Evolutionary conservation across 1,140 invertebrate species (phyloP).

Genomic region (Brachionus sp.): DNA sequence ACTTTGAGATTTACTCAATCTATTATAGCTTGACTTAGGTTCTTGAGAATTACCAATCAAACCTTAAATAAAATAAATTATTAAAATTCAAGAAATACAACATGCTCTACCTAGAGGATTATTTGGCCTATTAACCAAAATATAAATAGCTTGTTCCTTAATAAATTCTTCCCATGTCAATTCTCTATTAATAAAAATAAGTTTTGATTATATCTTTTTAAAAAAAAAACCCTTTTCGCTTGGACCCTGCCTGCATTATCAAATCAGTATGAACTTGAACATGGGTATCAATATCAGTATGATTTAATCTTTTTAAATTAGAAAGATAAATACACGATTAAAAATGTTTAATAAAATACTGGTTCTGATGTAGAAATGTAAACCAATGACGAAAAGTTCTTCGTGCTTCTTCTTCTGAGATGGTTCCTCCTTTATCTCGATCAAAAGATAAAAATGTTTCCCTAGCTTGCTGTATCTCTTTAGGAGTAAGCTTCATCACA

Average conservation of each 20-base stretch:
- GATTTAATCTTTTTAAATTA: neutral
- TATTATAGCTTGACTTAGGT: neutral
- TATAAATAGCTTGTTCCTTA: constrained; percentile 38
- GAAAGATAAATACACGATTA: neutral
- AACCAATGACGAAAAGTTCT: constrained; percentile 40
- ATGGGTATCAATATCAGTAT: constrained; percentile 27
- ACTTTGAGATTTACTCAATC: neutral
- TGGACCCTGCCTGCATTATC: constrained; percentile 1
- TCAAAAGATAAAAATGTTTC: constrained; percentile 40
- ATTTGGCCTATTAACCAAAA: constrained; percentile 31
- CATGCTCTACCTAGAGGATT: constrained; percentile 15
- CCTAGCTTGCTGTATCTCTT: constrained; percentile 36
- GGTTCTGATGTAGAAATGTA: constrained; percentile 27
- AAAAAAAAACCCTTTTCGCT: neutral
- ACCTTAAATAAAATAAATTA: neutral
- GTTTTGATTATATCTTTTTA: neutral
- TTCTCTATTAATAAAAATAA: neutral
- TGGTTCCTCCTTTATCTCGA: constrained; percentile 33
- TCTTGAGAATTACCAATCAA: neutral
- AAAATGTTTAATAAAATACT: neutral
- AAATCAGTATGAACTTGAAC: constrained; percentile 28
- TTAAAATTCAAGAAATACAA: neutral
- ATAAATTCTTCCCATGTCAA: constrained; percentile 35
- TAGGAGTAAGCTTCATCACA: neutral
- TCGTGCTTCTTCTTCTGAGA: constrained; percentile 35